These are phyloP conservation scores for Dione vanillae DNA, from an alignment of 2,888 invertebrate species.

Conservation along the genomic window DNA sequence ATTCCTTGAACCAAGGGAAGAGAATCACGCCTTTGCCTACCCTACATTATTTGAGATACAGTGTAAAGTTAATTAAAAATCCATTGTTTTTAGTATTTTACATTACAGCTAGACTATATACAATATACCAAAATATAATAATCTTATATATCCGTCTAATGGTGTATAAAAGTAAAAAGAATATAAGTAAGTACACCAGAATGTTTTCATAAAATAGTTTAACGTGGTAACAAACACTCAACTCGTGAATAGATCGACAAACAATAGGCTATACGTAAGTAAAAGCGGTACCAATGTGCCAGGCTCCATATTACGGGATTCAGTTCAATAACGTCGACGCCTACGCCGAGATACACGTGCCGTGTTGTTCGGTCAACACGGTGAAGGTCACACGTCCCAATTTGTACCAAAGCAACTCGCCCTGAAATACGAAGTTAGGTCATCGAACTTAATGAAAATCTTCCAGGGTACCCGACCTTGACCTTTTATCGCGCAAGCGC, in stretches of 20 bases:
- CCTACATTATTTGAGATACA: no score
- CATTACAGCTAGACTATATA: not conserved
- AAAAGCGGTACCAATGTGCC: slow-evolving; percentile 8
- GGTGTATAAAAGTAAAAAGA: not conserved
- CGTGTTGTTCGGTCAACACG: slow-evolving; percentile 65
- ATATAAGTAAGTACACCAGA: not conserved
- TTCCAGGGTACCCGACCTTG: slow-evolving; percentile 81
- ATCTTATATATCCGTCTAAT: not conserved
- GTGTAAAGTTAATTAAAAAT: not conserved
- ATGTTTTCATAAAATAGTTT: not conserved
- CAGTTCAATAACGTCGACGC: slow-evolving; percentile 58
- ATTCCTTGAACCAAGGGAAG: no score
- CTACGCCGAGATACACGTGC: slow-evolving; percentile 75
- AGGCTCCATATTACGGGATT: slow-evolving; percentile 37
- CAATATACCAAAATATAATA: not conserved
- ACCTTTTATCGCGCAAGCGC: slow-evolving; percentile 81
- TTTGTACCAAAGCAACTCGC: slow-evolving; percentile 68
- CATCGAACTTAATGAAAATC: slow-evolving; percentile 78
- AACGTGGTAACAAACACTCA: slow-evolving; percentile 5
- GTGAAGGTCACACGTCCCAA: slow-evolving; percentile 71
- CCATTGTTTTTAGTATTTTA: not conserved
- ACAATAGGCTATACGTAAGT: slow-evolving; percentile 25
- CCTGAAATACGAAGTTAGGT: slow-evolving; percentile 75
- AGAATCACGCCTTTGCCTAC: no score
- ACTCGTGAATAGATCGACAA: slow-evolving; percentile 20